Evolutionary conservation across 2,888 invertebrate genomes (phyloP).

Genomic region (Pseudococcus jackbeardsleyi): DNA sequence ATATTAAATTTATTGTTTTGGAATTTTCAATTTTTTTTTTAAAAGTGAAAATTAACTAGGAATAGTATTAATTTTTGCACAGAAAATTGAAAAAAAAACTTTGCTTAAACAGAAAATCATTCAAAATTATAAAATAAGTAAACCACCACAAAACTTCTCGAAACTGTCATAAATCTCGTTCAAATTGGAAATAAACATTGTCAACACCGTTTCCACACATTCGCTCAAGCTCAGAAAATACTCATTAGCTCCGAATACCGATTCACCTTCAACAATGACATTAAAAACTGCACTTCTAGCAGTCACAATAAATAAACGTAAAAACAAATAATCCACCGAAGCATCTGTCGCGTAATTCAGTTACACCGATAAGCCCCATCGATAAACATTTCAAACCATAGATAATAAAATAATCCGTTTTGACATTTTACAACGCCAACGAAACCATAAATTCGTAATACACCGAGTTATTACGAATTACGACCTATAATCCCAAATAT

Average conservation of each 20-base stretch:
- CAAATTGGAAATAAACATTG: neutral
- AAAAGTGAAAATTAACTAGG: too few species aligned
- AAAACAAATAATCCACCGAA: neutral
- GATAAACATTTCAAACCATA: constrained; percentile 16
- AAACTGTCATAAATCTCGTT: neutral
- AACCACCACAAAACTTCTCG: too few species aligned
- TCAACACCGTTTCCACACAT: neutral
- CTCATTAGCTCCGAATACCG: neutral
- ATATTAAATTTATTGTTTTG: too few species aligned
- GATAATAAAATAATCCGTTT: constrained; percentile 4
- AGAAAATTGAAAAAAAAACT: too few species aligned
- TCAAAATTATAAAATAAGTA: too few species aligned
- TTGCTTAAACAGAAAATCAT: too few species aligned
- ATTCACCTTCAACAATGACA: neutral
- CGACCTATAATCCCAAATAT: neutral
- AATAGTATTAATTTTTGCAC: too few species aligned
- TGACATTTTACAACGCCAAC: neutral
- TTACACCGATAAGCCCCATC: neutral
- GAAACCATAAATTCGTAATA: neutral
- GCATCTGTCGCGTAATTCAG: constrained; percentile 18
- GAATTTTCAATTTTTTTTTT: too few species aligned
- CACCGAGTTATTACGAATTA: neutral
- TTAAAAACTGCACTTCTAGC: neutral
- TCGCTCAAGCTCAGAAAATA: neutral
- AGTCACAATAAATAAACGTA: neutral